Conservation (phyloP, 1,140 invertebrate genomes). For the Aethina tumida region DNA sequence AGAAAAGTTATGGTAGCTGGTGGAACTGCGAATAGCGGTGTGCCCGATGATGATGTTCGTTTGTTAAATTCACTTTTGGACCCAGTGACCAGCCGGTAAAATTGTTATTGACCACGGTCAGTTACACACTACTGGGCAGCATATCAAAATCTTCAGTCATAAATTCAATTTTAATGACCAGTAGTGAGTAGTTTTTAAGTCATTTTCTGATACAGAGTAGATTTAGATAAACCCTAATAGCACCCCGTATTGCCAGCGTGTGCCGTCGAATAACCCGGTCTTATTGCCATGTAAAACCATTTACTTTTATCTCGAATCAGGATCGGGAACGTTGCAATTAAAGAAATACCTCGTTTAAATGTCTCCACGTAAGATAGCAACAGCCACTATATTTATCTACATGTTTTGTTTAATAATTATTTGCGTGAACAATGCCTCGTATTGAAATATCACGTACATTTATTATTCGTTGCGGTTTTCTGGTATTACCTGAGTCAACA, state of each 20-base stretch:
- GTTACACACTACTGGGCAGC: slow-evolving; percentile 35
- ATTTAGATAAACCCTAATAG: no score
- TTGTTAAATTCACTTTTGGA: no score
- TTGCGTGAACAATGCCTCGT: no score
- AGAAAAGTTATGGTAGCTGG: no score
- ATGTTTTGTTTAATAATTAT: not conserved
- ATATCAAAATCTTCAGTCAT: slow-evolving; percentile 29
- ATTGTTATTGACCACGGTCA: slow-evolving; percentile 34
- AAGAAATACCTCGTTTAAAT: not conserved
- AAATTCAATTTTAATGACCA: slow-evolving; percentile 31
- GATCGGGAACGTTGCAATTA: slow-evolving; percentile 5
- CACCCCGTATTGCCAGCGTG: no score
- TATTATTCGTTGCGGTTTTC: not conserved
- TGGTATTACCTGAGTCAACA: slow-evolving; percentile 4
- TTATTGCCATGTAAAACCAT: no score
- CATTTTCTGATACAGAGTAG: no score
- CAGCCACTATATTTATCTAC: slow-evolving; percentile 1
- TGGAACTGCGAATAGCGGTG: no score
- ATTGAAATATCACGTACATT: no score
- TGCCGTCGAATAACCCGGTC: no score
- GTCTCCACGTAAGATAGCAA: not conserved
- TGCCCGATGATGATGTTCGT: no score
- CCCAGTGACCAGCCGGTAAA: slow-evolving; percentile 28
- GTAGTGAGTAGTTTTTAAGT: slow-evolving; percentile 36
- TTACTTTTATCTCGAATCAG: no score